Base-by-base conservation (phyloP, 2,797 vertebrate genomes). In the Microchirus variegatus region DNA sequence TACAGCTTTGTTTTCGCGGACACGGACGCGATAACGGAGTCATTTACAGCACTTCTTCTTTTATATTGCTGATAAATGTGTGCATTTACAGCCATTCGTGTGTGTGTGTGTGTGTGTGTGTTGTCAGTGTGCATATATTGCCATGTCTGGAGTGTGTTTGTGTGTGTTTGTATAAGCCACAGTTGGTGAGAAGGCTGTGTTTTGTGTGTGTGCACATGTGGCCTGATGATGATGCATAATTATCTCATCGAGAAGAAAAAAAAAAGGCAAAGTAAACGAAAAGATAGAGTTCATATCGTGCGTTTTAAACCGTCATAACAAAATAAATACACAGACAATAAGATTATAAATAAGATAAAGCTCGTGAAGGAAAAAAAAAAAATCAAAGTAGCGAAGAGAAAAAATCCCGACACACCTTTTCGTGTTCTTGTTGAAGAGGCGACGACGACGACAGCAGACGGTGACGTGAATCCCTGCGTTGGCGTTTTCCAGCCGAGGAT, bases 111-210 rank as follows among this genome's bases (percentile, higher is more conserved):
- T 22, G 22, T 22, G 22, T 22, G 22, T 43, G 44, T 69, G 67
- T 67, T 62, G 70, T 4, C 9, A 12, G 26, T 49, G 47, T 49
- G 64, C 49, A 31, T 31, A 36, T 61, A 5, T 41, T 38, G 37
- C 37, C 37, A 10, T 5, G 37, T 38, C 12, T 38, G 37, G 36
- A 53, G 26, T 53, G 41, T 65, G 64, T 57, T 40, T 52, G 42
- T 40, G 52, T 70, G 65, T 65, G 65, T 71, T 2, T 62, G 11
- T 68, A 11, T 74, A 87, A 83, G 84, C 84, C 83, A 86, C 83
- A 1, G 49, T 70, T 17, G 80, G 83, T 84, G 78, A 75, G 56
- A 86, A 87, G 81, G 80, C 81, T 72, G 66, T 52, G 69, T 50
- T 18, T 68, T 44, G 6, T 17, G 10, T 31, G 7, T 62, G 56